A percentile compares a stretch with the other conserved stretches of the same genome.
phyloP scores from a whole-genome alignment of 2,888 invertebrate genomes.

The Caenorhabditis japonica region DNA sequence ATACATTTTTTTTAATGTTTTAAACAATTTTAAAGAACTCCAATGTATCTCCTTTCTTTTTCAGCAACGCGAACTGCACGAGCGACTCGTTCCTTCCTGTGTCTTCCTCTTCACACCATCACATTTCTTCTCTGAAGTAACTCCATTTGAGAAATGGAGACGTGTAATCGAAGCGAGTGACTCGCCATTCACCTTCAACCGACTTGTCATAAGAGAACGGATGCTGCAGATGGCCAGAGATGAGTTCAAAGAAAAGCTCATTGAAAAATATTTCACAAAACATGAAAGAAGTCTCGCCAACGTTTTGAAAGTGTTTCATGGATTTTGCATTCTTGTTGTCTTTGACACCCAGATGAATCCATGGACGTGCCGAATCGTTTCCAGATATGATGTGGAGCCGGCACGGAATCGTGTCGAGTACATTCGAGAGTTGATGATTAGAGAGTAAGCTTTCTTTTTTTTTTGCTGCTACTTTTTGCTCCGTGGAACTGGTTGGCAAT shows the following conservation, averaged over 20 bases:
- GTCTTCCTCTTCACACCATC: constrained; percentile 26
- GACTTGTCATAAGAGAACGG: constrained; percentile 32
- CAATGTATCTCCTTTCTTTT: too few species aligned
- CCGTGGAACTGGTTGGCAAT: too few species aligned
- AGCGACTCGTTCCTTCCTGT: constrained; percentile 14
- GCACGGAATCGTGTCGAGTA: not conserved
- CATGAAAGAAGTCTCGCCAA: not conserved
- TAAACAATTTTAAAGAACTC: too few species aligned
- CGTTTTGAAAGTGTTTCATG: constrained; percentile 7
- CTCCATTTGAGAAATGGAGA: constrained; percentile 14
- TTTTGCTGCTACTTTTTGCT: too few species aligned
- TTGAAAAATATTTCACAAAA: constrained; percentile 10
- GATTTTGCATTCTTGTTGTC: constrained; percentile 9
- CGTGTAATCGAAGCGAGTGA: constrained; percentile 35
- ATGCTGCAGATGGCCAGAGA: constrained; percentile 21
- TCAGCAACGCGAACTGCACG: constrained; percentile 27
- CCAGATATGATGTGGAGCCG: not conserved
- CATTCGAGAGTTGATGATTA: constrained; percentile 13
- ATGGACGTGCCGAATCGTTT: constrained; percentile 16
- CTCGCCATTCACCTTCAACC: constrained; percentile 29
- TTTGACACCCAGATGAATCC: constrained; percentile 31
- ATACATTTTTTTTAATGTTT: too few species aligned
- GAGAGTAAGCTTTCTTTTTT: constrained; percentile 8
- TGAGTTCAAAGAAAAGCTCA: not conserved
- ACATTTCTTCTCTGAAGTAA: constrained; percentile 18